Base-by-base conservation (phyloP, 2,113 vertebrate species). In the Dolichotis patagonum region DNA sequence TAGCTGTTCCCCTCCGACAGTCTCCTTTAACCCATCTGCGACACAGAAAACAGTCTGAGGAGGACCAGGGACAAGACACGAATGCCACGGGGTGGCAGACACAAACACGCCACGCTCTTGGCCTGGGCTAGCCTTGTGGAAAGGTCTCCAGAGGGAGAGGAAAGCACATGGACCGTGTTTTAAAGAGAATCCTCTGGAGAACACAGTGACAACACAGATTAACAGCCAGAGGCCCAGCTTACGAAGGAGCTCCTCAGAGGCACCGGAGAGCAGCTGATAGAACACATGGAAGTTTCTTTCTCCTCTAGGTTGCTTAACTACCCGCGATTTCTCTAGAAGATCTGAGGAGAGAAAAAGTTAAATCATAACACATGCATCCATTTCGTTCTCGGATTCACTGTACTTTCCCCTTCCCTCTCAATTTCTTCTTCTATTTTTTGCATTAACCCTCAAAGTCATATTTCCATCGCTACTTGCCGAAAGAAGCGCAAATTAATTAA, bases 201-300 rank as follows among this genome's bases (percentile, higher is more conserved):
- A 75, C 7, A 41, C 77, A 3, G 10, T n/a, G 43, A 87, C 26
- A 26, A 3, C 32, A 75, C n/a, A 86, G 82, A 43, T 58, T 38
- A 71, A 82, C 58, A n/a, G 7, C n/a, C 1, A 24, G 41, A 80
- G 19, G n/a, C 24, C 85, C 43, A 0, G 98, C 99, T 99, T 98
- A 99, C 99, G 98, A 87, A 99, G 99, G 30, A 99, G 99, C 92
- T 99, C 99, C 83, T 99, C 99, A 0, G 99, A 99, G 77, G 99
- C 99, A 84, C 99, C 99, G 35, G 99, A 99, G 95, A 99, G 95
- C 90, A 99, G 99, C 98, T 99, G 99, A 98, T 99, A 99, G 98
- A 99, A 99, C 98, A 99, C 93, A 91, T 99, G 99, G 98, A 99
- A 99, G 98, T 99, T 99, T 98, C 99, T 99, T 98, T 99, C 99